These are phyloP conservation scores for Epirrhoe alternata DNA, from an alignment of 2,888 invertebrate species.

Conservation along the genomic window DNA sequence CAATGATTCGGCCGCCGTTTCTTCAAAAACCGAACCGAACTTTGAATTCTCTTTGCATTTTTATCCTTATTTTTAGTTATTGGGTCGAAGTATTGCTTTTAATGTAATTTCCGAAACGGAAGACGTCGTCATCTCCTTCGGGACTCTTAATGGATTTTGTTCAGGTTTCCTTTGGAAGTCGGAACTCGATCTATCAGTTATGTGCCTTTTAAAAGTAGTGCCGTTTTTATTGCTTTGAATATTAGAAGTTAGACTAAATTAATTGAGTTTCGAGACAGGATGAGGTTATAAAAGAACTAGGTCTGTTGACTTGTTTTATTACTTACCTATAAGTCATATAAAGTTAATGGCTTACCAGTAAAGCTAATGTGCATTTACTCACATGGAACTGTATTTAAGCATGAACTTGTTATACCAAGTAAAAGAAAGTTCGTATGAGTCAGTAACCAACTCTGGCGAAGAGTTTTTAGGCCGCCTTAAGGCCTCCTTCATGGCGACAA, in stretches of 20 bases:
- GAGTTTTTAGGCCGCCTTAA: too few species aligned
- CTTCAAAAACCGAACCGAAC: conserved; percentile 24
- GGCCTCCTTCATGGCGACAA: too few species aligned
- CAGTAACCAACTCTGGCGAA: too few species aligned
- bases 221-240: conserved; percentile 30
- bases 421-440: too few species aligned
- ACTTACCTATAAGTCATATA: too few species aligned
- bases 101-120: conserved; percentile 82
- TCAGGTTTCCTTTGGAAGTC: conserved; percentile 61
- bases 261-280: neutral
- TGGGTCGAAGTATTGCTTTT: conserved; percentile 77
- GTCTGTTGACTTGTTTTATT: neutral
- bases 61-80: conserved; percentile 67
- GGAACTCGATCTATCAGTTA: conserved; percentile 62
- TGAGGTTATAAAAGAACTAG: neutral
- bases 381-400: too few species aligned
- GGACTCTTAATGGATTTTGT: conserved; percentile 79
- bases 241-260: neutral
- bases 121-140: conserved; percentile 63
- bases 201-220: conserved; percentile 49
- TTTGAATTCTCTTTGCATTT: conserved; percentile 48
- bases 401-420: too few species aligned
- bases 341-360: too few species aligned
- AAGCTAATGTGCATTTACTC: too few species aligned
- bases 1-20: conserved; percentile 3